Conservation (phyloP, 2,113 vertebrate species). For the Perca schrenkii region DNA sequence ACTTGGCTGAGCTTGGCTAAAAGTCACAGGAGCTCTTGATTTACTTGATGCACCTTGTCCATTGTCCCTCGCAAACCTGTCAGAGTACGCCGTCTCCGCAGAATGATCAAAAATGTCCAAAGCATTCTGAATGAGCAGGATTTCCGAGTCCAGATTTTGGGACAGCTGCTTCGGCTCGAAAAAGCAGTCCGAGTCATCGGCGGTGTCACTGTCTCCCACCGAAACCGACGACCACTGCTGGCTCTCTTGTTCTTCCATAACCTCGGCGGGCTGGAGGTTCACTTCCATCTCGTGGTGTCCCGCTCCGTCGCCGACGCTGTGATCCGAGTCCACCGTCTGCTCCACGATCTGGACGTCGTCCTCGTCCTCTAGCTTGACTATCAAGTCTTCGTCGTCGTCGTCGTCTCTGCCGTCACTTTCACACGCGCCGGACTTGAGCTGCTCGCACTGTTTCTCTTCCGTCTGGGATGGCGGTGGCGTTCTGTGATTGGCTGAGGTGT, state of each 20-base stretch:
- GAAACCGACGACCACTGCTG: constrained; percentile 70
- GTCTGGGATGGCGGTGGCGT: constrained; percentile 15
- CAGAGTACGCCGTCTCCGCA: constrained; percentile 47
- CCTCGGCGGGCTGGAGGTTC: constrained; percentile 19
- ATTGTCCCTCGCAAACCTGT: constrained; percentile 41
- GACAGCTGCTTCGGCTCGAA: constrained; percentile 63
- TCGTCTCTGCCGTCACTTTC: constrained; percentile 23
- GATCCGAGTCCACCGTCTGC: constrained; percentile 29
- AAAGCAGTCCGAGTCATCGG: constrained; percentile 69
- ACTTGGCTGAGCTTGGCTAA: constrained; percentile 46
- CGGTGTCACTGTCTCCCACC: constrained; percentile 55
- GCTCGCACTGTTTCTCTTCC: constrained; percentile 26
- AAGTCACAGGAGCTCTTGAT: constrained; percentile 43
- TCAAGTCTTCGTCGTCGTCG: constrained; percentile 37
- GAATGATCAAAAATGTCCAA: constrained; percentile 69
- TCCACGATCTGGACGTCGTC: constrained; percentile 73
- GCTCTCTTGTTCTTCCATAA: constrained; percentile 59
- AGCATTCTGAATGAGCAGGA: constrained; percentile 76
- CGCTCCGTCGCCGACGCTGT: background rate
- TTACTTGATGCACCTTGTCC: constrained; percentile 50
- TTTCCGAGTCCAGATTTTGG: constrained; percentile 66
- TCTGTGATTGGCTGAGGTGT: constrained; percentile 24
- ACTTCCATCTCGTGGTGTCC: constrained; percentile 36
- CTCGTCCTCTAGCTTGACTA: constrained; percentile 72
- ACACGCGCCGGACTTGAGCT: constrained; percentile 9